Evolutionary conservation across 2,113 vertebrate genomes (phyloP).

Genomic region (Penelope pileata): DNA sequence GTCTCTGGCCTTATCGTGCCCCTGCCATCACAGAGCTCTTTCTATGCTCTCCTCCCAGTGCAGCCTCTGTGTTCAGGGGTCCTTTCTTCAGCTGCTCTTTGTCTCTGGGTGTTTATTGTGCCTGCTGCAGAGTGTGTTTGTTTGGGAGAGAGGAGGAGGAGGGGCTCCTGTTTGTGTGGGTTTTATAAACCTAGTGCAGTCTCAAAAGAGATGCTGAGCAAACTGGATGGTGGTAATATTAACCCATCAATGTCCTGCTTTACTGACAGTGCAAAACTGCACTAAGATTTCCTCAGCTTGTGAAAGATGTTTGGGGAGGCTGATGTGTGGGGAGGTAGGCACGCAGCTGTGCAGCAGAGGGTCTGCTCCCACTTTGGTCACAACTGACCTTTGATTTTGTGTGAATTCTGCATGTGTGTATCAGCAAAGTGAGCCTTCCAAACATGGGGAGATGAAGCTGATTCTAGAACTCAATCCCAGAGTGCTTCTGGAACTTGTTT

Average conservation of each 20-base stretch:
- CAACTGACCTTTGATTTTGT: neutral
- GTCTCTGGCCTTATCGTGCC: conserved; percentile 65
- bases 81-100: conserved; percentile 65
- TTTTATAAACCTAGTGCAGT: conserved; percentile 60
- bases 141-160: conserved; percentile 36
- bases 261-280: neutral
- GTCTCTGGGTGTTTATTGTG: conserved; percentile 45
- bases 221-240: conserved; percentile 24
- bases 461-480: neutral
- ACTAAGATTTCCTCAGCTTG: neutral
- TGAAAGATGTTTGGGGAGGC: neutral
- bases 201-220: conserved; percentile 66
- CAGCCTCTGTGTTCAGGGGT: conserved; percentile 8
- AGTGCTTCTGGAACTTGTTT: conserved; percentile 15
- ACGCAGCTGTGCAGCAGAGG: neutral
- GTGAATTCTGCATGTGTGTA: neutral
- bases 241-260: neutral
- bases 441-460: neutral
- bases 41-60: conserved; percentile 58
- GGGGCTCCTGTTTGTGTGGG: conserved; percentile 59
- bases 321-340: neutral
- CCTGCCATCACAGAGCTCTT: conserved; percentile 53
- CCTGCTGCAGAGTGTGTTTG: conserved; percentile 41
- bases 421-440: neutral
- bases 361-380: neutral